Percentiles rank a stretch among this genome's conserved stretches.
Conservation (phyloP, 2,113 vertebrate species). For the Gallinago undulata region DNA sequence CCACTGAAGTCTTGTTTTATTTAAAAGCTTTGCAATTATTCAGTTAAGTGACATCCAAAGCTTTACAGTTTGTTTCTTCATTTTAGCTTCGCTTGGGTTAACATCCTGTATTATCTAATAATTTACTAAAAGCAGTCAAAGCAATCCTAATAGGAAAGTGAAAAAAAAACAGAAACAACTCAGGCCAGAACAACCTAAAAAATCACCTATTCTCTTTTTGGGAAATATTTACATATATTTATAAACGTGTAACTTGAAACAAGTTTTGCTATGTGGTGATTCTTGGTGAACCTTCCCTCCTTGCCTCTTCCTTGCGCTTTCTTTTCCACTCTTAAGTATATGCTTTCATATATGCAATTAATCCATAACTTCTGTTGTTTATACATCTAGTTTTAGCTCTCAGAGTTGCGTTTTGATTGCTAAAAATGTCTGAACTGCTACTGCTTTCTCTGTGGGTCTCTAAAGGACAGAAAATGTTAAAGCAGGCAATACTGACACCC, state of each 20-base stretch:
- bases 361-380: background rate
- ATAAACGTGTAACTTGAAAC: background rate
- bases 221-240: background rate
- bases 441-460: background rate
- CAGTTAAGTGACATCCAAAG: background rate
- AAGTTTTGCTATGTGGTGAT: background rate
- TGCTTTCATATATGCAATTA: background rate
- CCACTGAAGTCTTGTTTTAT: background rate
- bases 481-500: background rate
- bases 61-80: background rate
- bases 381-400: background rate
- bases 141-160: background rate
- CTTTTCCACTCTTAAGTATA: background rate
- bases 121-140: background rate
- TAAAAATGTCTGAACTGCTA: background rate
- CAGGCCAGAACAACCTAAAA: background rate
- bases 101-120: background rate
- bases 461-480: background rate
- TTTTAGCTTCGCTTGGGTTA: background rate
- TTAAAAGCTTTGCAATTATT: background rate
- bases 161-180: background rate
- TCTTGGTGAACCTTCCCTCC: background rate
- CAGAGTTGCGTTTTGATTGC: background rate
- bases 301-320: background rate
- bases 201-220: background rate